phyloP scores from a whole-genome alignment of 2,888 invertebrate species.

The Steinernema scapterisci region DNA sequence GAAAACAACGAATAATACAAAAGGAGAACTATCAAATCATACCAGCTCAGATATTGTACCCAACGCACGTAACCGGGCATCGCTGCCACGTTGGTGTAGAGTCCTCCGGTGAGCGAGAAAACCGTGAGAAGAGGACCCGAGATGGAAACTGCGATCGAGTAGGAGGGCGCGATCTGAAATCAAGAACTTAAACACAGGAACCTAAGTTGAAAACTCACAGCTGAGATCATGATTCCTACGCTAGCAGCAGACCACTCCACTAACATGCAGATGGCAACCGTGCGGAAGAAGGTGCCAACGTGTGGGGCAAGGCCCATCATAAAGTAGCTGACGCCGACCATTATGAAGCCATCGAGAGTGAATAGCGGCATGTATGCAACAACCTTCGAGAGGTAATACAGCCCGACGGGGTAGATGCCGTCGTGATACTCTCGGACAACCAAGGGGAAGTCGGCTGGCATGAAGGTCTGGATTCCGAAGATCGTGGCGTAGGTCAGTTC shows the following conservation, averaged over 20 bases:
- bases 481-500: constrained; percentile 92
- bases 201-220: constrained; percentile 16
- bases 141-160: constrained; percentile 60
- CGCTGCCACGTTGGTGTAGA: constrained; percentile 56
- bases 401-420: constrained; percentile 81
- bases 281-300: constrained; percentile 42
- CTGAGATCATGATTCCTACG: constrained; percentile 48
- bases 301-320: constrained; percentile 73
- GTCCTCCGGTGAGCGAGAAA: constrained; percentile 61
- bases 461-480: constrained; percentile 86
- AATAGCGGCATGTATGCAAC: constrained; percentile 76
- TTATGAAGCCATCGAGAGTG: constrained; percentile 81
- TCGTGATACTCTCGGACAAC: constrained; percentile 87
- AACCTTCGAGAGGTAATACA: constrained; percentile 57
- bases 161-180: constrained; percentile 52
- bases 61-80: constrained; percentile 59
- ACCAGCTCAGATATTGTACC: constrained; percentile 63
- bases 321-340: constrained; percentile 83
- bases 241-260: constrained; percentile 58
- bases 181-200: not conserved
- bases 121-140: constrained; percentile 61
- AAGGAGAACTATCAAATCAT: no score
- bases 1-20: not conserved
- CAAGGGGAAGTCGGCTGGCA: constrained; percentile 85
- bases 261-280: constrained; percentile 52